phyloP scores from a whole-genome alignment of 2,888 invertebrate genomes.

The Eupithecia abbreviata region DNA sequence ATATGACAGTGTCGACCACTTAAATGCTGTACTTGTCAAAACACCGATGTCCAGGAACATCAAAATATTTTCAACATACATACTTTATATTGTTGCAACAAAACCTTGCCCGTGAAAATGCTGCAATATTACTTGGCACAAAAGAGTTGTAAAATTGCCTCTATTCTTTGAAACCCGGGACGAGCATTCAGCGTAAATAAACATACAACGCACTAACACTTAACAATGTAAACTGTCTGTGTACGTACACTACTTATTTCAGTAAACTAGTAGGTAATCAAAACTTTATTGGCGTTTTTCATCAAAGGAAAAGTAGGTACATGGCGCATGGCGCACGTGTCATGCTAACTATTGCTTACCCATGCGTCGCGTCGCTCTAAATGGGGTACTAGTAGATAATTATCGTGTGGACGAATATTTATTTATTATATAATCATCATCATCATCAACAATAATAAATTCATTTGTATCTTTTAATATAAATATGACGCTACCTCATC shows the following conservation, averaged over 20 bases:
- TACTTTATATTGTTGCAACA: not conserved
- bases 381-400: not conserved
- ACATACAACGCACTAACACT: constrained; percentile 34
- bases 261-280: constrained; percentile 20
- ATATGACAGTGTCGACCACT: not conserved
- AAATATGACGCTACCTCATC: too few species aligned
- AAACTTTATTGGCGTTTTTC: constrained; percentile 36
- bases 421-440: not conserved
- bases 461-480: too few species aligned
- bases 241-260: constrained; percentile 14
- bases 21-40: too few species aligned
- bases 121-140: not conserved
- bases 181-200: constrained; percentile 36
- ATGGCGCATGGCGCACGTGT: constrained; percentile 24
- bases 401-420: not conserved
- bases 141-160: constrained; percentile 13
- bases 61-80: not conserved
- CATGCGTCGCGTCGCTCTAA: not conserved
- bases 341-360: not conserved
- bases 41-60: not conserved
- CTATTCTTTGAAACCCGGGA: constrained; percentile 17
- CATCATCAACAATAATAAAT: too few species aligned
- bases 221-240: constrained; percentile 39
- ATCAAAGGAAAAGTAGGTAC: constrained; percentile 39
- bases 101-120: not conserved